Conservation (phyloP, 2,113 vertebrate genomes). For the Neogobius melanostomus region DNA sequence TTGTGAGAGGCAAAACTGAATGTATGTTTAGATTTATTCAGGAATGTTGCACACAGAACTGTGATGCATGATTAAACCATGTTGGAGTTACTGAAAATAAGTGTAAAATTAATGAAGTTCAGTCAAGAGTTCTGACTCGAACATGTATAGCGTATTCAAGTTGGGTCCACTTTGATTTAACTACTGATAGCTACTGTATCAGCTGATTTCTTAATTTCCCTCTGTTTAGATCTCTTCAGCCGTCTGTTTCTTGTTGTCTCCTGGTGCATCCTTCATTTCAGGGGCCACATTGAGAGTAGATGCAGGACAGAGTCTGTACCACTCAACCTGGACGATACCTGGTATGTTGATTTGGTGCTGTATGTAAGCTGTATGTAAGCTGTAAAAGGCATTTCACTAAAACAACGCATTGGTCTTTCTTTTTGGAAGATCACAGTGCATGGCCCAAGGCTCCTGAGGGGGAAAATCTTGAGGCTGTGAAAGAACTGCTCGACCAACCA, state of each 20-base stretch:
- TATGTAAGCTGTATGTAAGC: not conserved
- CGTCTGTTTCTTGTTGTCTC: constrained; percentile 92
- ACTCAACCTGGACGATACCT: constrained; percentile 69
- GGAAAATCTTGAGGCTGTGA: constrained; percentile 78
- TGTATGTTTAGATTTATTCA: too few species aligned
- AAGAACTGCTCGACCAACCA: constrained; percentile 63
- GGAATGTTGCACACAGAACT: too few species aligned
- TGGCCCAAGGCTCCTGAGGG: constrained; percentile 84
- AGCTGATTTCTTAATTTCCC: not conserved
- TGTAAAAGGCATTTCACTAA: not conserved
- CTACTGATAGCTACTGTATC: not conserved
- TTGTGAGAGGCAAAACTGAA: too few species aligned
- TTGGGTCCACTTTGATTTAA: not conserved
- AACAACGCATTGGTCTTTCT: constrained; percentile 15
- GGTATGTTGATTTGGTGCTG: constrained; percentile 65
- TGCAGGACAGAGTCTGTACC: constrained; percentile 84
- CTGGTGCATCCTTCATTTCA: constrained; percentile 87
- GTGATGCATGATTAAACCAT: too few species aligned
- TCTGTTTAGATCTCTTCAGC: constrained; percentile 81
- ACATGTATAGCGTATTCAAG: not conserved
- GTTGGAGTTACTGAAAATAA: too few species aligned
- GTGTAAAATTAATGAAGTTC: not conserved
- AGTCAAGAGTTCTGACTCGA: too few species aligned
- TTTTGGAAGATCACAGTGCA: constrained; percentile 78
- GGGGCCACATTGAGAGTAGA: constrained; percentile 86